Evolutionary conservation across 2,797 vertebrate genomes (phyloP).

Genomic region (Tadarida brasiliensis): DNA sequence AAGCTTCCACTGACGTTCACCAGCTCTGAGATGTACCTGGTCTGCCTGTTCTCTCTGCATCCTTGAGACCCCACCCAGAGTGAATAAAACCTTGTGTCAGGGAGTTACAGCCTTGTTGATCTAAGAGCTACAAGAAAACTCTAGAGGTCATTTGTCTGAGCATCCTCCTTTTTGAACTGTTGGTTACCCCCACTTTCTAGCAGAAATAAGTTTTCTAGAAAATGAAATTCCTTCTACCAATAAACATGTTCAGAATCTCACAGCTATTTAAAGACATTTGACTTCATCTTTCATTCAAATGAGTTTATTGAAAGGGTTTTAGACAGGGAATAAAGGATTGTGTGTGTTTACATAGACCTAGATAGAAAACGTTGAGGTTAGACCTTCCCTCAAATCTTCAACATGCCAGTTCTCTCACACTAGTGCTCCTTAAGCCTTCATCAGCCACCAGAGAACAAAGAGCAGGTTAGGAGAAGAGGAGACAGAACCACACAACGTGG

Average conservation of each 20-base stretch:
- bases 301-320: slow-evolving; percentile 11
- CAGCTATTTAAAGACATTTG: background rate
- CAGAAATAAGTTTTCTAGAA: slow-evolving; percentile 9
- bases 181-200: background rate
- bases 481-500: background rate
- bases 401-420: background rate
- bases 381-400: slow-evolving; percentile 39
- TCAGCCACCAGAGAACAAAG: slow-evolving; percentile 34
- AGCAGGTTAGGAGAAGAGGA: background rate
- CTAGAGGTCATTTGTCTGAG: background rate
- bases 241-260: slow-evolving; percentile 34
- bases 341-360: background rate
- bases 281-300: background rate
- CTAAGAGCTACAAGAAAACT: background rate
- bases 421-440: slow-evolving; percentile 6
- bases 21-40: background rate
- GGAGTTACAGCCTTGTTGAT: background rate
- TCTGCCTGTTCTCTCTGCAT: background rate
- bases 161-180: background rate
- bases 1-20: background rate
- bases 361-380: slow-evolving; percentile 4
- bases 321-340: background rate
- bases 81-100: background rate
- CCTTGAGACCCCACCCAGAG: background rate
- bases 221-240: slow-evolving; percentile 12